phyloP scores from a whole-genome alignment of 2,113 vertebrate genomes.

The Petromus typicus region DNA sequence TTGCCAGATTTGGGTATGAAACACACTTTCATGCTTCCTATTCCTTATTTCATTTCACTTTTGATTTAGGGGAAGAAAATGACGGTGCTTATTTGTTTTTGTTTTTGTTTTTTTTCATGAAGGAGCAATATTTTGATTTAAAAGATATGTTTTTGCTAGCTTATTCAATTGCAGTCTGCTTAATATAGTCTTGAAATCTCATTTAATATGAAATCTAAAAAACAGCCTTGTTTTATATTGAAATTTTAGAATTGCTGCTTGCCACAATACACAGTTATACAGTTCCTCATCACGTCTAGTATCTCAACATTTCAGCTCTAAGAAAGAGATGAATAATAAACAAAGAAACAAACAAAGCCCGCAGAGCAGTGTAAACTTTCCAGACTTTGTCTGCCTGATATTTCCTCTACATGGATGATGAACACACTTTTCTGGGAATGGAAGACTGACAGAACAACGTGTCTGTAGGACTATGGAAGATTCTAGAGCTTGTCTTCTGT shows the following conservation, averaged over 20 bases:
- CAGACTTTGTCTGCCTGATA: not conserved
- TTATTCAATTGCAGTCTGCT: conserved; percentile 26
- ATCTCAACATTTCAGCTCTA: conserved; percentile 3
- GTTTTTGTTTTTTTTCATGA: not conserved
- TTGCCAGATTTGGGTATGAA: not conserved
- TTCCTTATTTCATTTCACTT: not conserved
- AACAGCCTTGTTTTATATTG: not conserved
- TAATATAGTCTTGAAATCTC: not conserved
- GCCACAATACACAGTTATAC: not conserved
- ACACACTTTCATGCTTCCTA: not conserved
- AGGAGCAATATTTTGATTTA: conserved; percentile 19
- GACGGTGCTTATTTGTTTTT: not conserved
- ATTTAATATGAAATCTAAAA: conserved; percentile 35
- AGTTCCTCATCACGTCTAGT: conserved; percentile 8
- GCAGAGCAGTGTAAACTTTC: not conserved
- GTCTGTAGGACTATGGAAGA: not conserved
- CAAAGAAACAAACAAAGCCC: not conserved
- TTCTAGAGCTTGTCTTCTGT: not conserved
- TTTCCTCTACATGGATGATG: not conserved
- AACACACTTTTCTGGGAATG: not conserved
- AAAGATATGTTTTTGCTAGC: not conserved
- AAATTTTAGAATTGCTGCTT: conserved; percentile 2
- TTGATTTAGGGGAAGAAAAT: not conserved
- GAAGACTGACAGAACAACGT: not conserved
- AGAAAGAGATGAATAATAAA: not conserved